Conservation (phyloP, 2,797 vertebrate species). For the Pogonophryne albipinna region DNA sequence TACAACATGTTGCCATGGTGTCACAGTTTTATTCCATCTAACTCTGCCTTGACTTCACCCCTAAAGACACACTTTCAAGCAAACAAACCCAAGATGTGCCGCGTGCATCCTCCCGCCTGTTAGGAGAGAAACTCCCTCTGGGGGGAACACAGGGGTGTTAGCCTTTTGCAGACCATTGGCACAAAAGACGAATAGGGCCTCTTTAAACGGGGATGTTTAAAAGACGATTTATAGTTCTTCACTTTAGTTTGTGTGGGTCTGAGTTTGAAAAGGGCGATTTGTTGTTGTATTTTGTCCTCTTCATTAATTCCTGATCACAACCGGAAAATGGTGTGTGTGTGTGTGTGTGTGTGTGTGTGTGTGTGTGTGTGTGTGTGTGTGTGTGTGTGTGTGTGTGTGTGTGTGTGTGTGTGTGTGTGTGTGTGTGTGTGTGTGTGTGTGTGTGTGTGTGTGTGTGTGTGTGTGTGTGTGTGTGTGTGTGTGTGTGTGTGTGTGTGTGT, state of each 20-base stretch:
- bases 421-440: slow-evolving; percentile 5
- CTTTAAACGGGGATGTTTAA: background rate
- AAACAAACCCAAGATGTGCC: too few species aligned
- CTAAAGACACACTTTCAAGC: too few species aligned
- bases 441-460: slow-evolving; percentile 5
- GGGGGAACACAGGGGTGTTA: too few species aligned
- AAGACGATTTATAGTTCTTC: background rate
- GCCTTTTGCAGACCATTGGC: too few species aligned
- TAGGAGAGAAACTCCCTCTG: too few species aligned
- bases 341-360: slow-evolving; percentile 6
- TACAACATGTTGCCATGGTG: too few species aligned
- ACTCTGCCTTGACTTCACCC: too few species aligned
- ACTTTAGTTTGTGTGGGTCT: background rate
- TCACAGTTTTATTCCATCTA: too few species aligned
- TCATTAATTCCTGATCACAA: slow-evolving; percentile 10
- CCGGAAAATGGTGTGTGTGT: background rate
- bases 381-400: slow-evolving; percentile 5
- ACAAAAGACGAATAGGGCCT: too few species aligned
- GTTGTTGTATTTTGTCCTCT: background rate
- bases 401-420: slow-evolving; percentile 4
- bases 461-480: slow-evolving; percentile 13
- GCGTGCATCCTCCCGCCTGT: too few species aligned
- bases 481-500: slow-evolving; percentile 10
- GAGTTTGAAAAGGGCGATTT: background rate
- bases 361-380: slow-evolving; percentile 5